Base-by-base conservation (phyloP, 2,888 invertebrate species). In the Anthoptus insignis region DNA sequence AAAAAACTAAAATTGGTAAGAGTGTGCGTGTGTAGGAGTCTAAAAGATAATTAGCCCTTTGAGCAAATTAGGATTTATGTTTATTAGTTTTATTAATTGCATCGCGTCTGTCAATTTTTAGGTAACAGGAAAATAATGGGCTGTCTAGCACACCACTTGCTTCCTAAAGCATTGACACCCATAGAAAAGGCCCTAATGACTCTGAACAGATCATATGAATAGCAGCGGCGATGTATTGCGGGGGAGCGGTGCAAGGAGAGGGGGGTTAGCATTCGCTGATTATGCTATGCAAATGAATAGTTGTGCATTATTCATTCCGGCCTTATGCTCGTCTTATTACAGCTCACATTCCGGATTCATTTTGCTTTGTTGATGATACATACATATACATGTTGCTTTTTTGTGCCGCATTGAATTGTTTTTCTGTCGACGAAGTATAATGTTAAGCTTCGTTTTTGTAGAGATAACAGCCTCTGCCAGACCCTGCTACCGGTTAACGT, bases 281-380 rank as follows among this genome's bases (percentile, higher is more conserved):
- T 58, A 58, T 47, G 32, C 47, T 42, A 58, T 58, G 58, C 58
- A 58, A 58, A 58, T 58, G 47, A 32, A 47, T 47, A 58, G 47
- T 47, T 58, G 14, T 47, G 45, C 58, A 58, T 58, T 58, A 58
- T 58, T 58, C 58, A 58, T 58, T 47, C 58, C 22, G 47, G 27
- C 32, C 58, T 47, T 58, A 58, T 34, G 58, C 29, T 58, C 45
- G 58, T 58, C 58, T 58, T 47, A 47, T 45, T 47, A 58, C 58
- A 27, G 47, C 21, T 47, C 21, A 58, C 58, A 47, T 47, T 58
- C 21, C 58, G 47, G 47, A 47, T 58, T 47, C 47, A 42, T 58
- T 58, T 47, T 14, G 34, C 21, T 19, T 37, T 37, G 53, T 54
- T 37, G 34, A 11, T 19, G 42, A 42, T 42, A 42, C 42, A 42